Evolutionary conservation across 1,140 invertebrate genomes (phyloP).

Genomic region (Melipona quadrifasciata): DNA sequence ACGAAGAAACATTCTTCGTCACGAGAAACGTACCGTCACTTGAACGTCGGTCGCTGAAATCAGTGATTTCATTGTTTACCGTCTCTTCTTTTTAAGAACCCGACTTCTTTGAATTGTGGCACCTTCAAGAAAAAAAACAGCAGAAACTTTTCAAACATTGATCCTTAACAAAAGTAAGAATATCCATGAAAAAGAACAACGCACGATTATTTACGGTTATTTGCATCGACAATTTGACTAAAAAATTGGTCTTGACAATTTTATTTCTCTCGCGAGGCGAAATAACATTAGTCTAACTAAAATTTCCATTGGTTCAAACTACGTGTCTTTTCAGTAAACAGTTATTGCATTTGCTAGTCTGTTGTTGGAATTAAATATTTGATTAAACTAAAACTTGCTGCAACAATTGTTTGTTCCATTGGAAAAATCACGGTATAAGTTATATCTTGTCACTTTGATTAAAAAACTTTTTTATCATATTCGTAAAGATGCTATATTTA

Average conservation of each 20-base stretch:
- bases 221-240: not conserved
- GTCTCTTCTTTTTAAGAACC: not conserved
- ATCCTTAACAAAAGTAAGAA: not conserved
- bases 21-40: not conserved
- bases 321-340: too few relatives aligned
- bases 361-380: not conserved
- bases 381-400: too few relatives aligned
- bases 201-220: too few relatives aligned
- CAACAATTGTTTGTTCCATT: too few relatives aligned
- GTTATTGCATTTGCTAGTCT: not conserved
- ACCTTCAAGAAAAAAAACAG: not conserved
- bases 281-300: too few relatives aligned
- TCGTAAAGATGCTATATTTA: too few relatives aligned
- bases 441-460: too few relatives aligned
- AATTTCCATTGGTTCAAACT: too few relatives aligned
- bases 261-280: not conserved
- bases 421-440: too few relatives aligned
- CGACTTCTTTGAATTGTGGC: not conserved
- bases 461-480: too few relatives aligned
- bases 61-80: constrained; percentile 18
- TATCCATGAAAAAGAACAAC: not conserved
- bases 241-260: not conserved
- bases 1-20: constrained; percentile 12
- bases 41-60: not conserved
- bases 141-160: not conserved